Percentiles rank a stretch among this genome's conserved stretches.
These are phyloP conservation scores for Centrocercus urophasianus DNA, from an alignment of 2,113 vertebrate species.

Conservation along the genomic window DNA sequence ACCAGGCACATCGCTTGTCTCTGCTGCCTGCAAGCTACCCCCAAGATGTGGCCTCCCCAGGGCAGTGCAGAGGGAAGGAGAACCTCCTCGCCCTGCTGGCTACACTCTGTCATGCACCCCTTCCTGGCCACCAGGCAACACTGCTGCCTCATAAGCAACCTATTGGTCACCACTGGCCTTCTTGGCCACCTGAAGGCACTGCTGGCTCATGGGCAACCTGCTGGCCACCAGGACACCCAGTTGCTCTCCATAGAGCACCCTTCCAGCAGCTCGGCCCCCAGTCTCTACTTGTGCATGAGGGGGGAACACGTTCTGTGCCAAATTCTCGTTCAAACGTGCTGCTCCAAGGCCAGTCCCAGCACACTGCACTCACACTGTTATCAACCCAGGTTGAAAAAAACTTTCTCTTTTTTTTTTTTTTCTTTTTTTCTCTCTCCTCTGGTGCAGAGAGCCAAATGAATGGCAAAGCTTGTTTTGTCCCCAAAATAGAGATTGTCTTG, in stretches of 20 bases:
- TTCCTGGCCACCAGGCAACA: too few species aligned
- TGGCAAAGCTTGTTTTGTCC: neutral
- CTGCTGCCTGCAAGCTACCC: neutral
- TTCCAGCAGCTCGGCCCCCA: neutral
- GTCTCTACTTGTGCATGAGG: neutral
- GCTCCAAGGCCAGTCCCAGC: neutral
- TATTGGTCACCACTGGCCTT: too few species aligned
- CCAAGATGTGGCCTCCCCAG: neutral
- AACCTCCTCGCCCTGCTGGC: too few species aligned
- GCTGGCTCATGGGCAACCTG: too few species aligned
- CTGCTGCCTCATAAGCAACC: too few species aligned
- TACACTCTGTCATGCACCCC: too few species aligned
- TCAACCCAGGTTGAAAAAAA: accelerated
- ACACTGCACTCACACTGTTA: accelerated
- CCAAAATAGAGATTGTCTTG: neutral
- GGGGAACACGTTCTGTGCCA: neutral
- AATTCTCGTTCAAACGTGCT: neutral
- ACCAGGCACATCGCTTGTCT: conserved; percentile 27
- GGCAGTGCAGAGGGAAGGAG: too few species aligned
- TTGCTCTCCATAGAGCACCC: neutral
- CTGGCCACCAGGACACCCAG: too few species aligned
- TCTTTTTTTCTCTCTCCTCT: too few species aligned
- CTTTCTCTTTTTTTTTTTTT: neutral
- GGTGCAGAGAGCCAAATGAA: neutral
- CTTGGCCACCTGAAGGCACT: too few species aligned